Evolutionary conservation across 2,888 invertebrate genomes (phyloP), one percentile per base, ranked within the genome.

Genomic region (Cheilosia grossa): DNA sequence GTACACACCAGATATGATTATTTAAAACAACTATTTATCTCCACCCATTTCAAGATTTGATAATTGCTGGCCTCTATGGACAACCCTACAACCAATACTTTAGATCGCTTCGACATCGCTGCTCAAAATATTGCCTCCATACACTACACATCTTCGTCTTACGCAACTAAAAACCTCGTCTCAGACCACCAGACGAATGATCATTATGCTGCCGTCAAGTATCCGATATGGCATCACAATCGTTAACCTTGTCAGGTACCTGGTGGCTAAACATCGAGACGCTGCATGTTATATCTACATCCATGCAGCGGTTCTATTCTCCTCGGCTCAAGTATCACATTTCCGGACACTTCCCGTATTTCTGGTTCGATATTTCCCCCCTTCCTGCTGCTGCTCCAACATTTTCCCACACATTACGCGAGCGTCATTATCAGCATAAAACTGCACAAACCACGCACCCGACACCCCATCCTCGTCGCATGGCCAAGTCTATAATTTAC

Each of bases 291-390:
- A 19, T n/a, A n/a, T n/a, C n/a, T 49, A 49, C 40, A 37, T 37
- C 17, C 9, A 17, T 7, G 19, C 42, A 37, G 42, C 58, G 61
- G 40, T 67, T 61, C 51, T 40, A 67, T 75, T 47, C 58, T 17
- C 33, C 15, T 73, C 61, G 27, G 74, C 58, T 69, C 82, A 37
- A 44, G 82, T 69, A 63, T 64, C 73, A 64, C 58, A 64, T 83
- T 83, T 83, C 82, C 82, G 82, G 82, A 33, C 63, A 69, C 79
- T 79, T 82, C 82, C 78, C 82, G 82, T 82, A 82, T 82, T 82
- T 74, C 82, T 79, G 79, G 73, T 74, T 79, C 73, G 67, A 64
- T 56, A 37, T 54, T 17, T 51, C 37, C 10, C 17, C 27, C 3
- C 30, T 30, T 1, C 10, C 10, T 19, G 24, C 21, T 27, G 13